These are phyloP conservation scores for Carabus problematicus DNA, from an alignment of 2,888 invertebrate genomes.

Conservation along the genomic window DNA sequence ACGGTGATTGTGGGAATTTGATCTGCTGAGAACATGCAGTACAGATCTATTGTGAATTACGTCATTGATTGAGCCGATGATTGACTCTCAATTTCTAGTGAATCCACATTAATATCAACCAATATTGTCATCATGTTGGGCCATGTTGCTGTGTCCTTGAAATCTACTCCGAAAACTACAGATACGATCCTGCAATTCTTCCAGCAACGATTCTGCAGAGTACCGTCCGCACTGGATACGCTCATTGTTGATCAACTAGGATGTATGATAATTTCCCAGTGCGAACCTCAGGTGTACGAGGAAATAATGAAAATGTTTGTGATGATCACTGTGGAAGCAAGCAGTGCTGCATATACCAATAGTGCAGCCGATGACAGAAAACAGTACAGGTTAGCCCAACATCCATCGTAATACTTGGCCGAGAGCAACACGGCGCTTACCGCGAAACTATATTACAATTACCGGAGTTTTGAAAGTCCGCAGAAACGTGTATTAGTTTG, in stretches of 20 bases:
- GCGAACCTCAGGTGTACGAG: constrained; percentile 84
- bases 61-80: constrained; percentile 15
- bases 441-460: not conserved
- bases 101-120: constrained; percentile 90
- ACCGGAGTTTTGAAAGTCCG: constrained; percentile 2
- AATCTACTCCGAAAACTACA: constrained; percentile 91
- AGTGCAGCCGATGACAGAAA: constrained; percentile 66
- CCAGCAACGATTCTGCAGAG: constrained; percentile 92
- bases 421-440: not conserved
- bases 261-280: constrained; percentile 95
- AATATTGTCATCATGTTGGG: constrained; percentile 98
- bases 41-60: not conserved
- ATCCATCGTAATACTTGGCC: constrained; percentile 7
- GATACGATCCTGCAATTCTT: constrained; percentile 96
- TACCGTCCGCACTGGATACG: constrained; percentile 90
- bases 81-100: constrained; percentile 64
- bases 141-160: constrained; percentile 93
- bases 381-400: constrained; percentile 63
- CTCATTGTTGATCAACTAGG: constrained; percentile 97
- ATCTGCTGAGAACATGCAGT: no score
- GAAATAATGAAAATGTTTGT: constrained; percentile 99
- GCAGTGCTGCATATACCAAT: constrained; percentile 75
- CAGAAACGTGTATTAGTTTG: not conserved
- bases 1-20: no score
- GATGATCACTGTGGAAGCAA: constrained; percentile 91